Percentiles rank a stretch among this genome's conserved stretches.
Evolutionary conservation across 2,113 vertebrate genomes (phyloP).

Genomic region (Thermophis baileyi): DNA sequence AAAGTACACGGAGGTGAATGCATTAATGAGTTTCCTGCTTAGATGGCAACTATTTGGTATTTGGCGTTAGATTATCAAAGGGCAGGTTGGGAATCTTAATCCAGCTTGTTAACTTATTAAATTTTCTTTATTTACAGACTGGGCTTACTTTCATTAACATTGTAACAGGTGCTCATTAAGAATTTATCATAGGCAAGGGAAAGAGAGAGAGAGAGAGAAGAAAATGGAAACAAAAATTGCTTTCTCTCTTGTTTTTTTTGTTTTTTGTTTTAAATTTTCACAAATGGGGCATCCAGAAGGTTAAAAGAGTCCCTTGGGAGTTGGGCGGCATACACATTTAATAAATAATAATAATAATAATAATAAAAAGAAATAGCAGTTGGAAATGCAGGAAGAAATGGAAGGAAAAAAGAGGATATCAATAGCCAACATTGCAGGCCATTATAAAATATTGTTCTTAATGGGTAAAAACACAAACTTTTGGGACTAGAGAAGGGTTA

Average conservation of each 20-base stretch:
- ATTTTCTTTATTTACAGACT: conserved; percentile 80
- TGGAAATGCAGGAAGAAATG: background rate
- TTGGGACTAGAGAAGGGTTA: background rate
- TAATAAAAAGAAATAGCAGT: conserved; percentile 2
- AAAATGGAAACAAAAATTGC: conserved; percentile 65
- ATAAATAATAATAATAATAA: too few species aligned
- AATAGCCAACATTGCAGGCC: background rate
- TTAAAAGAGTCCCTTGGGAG: too few species aligned
- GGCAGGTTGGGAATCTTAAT: conserved; percentile 77
- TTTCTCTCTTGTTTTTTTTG: conserved; percentile 46
- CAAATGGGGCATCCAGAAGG: background rate
- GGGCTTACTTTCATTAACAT: conserved; percentile 79
- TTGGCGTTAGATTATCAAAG: conserved; percentile 68
- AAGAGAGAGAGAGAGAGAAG: conserved; percentile 51
- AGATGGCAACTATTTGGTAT: conserved; percentile 65
- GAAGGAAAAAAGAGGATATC: background rate
- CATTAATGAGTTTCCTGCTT: conserved; percentile 62
- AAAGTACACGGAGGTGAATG: conserved; percentile 72
- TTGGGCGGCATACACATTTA: too few species aligned
- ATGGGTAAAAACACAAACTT: background rate
- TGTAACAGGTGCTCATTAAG: conserved; percentile 82
- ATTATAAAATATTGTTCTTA: background rate
- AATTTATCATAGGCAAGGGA: conserved; percentile 69
- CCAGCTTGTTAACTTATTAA: conserved; percentile 84
- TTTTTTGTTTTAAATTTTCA: conserved; percentile 64